A percentile compares a stretch with the other conserved stretches of the same genome.
Conservation (phyloP, 2,888 invertebrate genomes). For the Xestia ashworthii region DNA sequence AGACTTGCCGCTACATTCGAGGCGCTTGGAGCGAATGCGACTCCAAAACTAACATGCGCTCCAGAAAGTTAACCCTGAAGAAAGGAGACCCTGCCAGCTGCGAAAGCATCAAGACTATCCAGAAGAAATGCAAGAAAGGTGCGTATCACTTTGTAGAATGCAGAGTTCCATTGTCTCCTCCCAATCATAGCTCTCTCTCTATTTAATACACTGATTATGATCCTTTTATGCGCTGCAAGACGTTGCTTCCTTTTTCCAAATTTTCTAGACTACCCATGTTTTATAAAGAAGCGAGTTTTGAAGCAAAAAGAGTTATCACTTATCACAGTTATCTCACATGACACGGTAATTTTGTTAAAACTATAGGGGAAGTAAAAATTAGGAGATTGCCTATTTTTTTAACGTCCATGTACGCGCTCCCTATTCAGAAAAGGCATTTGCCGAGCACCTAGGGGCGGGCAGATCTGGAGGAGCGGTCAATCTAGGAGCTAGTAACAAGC, state of each 20-base stretch:
- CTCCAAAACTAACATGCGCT: constrained; percentile 95
- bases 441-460: too few relatives aligned
- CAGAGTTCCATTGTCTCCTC: neutral
- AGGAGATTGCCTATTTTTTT: neutral
- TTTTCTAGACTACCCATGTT: neutral
- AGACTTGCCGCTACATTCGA: constrained; percentile 96
- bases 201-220: neutral
- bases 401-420: neutral
- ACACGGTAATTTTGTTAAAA: neutral
- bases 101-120: constrained; percentile 95
- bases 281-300: neutral
- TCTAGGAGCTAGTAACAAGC: neutral
- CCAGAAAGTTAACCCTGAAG: constrained; percentile 95
- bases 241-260: neutral
- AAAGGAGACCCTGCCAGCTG: constrained; percentile 95
- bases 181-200: too few relatives aligned
- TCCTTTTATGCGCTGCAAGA: neutral
- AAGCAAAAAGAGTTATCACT: neutral
- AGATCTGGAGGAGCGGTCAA: neutral
- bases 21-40: constrained; percentile 97
- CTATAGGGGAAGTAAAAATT: neutral
- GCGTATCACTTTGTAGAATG: constrained; percentile 4
- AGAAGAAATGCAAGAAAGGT: constrained; percentile 98
- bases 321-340: too few relatives aligned
- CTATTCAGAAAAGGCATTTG: neutral